Conservation (phyloP, 2,888 invertebrate species). For the Chalcosyrphus nemorum region DNA sequence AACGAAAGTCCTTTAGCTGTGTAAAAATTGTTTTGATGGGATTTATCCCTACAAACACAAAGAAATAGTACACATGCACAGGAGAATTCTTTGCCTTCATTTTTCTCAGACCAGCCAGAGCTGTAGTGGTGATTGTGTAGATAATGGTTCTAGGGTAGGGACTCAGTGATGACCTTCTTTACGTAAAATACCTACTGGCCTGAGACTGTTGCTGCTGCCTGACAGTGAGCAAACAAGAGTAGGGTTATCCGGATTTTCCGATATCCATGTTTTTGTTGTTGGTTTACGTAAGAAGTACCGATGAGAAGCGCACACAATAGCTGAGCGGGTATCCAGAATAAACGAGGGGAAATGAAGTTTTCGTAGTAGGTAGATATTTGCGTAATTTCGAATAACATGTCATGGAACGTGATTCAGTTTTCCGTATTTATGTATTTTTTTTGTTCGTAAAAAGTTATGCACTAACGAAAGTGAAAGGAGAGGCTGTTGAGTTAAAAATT, state of each 20-base stretch:
- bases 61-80: constrained; percentile 43
- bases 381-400: constrained; percentile 16
- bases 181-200: not conserved
- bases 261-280: constrained; percentile 9
- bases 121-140: not conserved
- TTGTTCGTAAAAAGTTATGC: constrained; percentile 1
- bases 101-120: no score
- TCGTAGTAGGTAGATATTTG: constrained; percentile 18
- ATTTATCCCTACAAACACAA: constrained; percentile 10
- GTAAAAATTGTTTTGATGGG: not conserved
- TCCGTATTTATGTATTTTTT: no score
- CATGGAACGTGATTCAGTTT: constrained; percentile 20
- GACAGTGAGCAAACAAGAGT: not conserved
- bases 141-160: not conserved
- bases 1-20: not conserved
- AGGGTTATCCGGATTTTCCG: constrained; percentile 29
- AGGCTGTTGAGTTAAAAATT: no score
- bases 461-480: no score
- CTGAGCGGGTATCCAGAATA: not conserved
- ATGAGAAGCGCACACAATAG: not conserved
- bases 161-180: constrained; percentile 26
- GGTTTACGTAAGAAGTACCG: constrained; percentile 16
- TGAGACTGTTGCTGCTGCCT: no score
- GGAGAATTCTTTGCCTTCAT: no score
- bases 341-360: not conserved